Percentiles rank a stretch among this genome's conserved stretches.
These are phyloP conservation scores for Phyllostomus hastatus DNA, from an alignment of 2,113 vertebrate species.

Conservation along the genomic window DNA sequence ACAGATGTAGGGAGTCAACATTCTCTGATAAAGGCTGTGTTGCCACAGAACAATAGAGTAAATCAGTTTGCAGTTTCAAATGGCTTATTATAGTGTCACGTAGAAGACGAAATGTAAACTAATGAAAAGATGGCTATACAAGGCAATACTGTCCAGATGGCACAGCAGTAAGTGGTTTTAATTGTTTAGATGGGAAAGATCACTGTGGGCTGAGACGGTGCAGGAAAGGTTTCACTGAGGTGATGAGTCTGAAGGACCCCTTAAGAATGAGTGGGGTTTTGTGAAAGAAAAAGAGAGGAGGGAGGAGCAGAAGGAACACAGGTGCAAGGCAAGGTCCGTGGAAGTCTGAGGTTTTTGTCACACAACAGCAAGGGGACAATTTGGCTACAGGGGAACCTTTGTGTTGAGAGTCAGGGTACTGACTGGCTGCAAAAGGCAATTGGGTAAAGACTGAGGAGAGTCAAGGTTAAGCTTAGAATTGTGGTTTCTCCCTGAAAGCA, in stretches of 20 bases:
- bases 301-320: neutral
- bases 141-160: neutral
- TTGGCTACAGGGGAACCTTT: neutral
- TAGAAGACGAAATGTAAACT: neutral
- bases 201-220: neutral
- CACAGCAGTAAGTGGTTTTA: neutral
- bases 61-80: neutral
- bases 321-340: neutral
- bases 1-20: neutral
- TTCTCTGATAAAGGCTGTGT: neutral
- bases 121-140: neutral
- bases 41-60: neutral
- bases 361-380: neutral
- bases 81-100: neutral
- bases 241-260: neutral
- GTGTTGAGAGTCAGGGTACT: neutral
- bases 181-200: neutral
- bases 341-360: neutral
- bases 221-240: neutral
- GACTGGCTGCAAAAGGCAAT: neutral
- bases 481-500: neutral
- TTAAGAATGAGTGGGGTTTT: neutral
- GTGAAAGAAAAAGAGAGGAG: neutral
- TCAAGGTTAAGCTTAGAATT: neutral
- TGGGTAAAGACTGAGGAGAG: neutral